Conservation (phyloP, 2,888 invertebrate species). For the Dryocosmus kuriphilus region DNA sequence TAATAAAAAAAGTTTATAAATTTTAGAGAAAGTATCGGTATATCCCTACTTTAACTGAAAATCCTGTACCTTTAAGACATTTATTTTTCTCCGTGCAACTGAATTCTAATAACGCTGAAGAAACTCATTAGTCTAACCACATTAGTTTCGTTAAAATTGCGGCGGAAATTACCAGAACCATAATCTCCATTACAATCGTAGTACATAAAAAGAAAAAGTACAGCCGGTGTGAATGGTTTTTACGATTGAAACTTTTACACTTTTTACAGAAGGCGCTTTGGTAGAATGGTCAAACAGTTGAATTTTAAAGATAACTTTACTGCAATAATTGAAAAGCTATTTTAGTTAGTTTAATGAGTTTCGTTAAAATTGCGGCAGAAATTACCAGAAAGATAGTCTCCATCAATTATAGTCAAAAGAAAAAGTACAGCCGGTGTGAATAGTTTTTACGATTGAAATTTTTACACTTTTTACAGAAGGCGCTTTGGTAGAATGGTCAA, state of each 20-base stretch:
- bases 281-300: no score
- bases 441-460: constrained; percentile 1
- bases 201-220: not conserved
- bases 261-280: no score
- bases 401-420: constrained; percentile 16
- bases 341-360: no score
- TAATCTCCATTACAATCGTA: constrained; percentile 14
- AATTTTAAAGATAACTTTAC: no score
- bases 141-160: constrained; percentile 9
- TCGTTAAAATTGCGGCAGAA: constrained; percentile 12
- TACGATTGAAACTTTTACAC: not conserved
- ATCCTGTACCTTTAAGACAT: no score
- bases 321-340: no score
- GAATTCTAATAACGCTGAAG: not conserved
- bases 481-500: no score
- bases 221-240: not conserved
- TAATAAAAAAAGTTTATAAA: no score
- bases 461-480: not conserved
- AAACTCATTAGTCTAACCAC: not conserved
- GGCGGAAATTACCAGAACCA: constrained; percentile 8
- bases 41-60: no score
- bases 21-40: no score
- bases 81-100: not conserved
- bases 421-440: constrained; percentile 3
- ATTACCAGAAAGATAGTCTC: not conserved